These are phyloP conservation scores for Oophaga pumilio DNA, from an alignment of 2,113 vertebrate species.

Conservation along the genomic window DNA sequence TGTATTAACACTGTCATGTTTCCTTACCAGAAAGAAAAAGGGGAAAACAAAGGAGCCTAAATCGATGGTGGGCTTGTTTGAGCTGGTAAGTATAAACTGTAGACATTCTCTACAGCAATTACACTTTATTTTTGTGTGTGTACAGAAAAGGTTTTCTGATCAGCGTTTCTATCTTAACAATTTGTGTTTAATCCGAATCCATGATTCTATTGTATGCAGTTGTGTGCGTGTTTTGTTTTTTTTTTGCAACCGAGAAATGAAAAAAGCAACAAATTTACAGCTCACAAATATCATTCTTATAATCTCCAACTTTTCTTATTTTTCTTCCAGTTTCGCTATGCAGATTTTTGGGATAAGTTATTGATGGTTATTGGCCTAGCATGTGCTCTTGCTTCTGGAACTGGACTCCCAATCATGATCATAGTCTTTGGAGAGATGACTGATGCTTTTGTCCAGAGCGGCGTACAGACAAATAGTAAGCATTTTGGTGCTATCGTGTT, in stretches of 20 bases:
- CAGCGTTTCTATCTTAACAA: too few species aligned
- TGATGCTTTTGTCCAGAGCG: conserved; percentile 73
- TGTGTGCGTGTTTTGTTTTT: too few species aligned
- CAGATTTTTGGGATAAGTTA: conserved; percentile 72
- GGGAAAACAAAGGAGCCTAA: neutral
- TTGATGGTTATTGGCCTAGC: conserved; percentile 74
- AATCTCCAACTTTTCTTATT: neutral
- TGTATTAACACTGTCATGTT: neutral
- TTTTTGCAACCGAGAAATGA: too few species aligned
- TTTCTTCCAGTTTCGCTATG: conserved; percentile 76
- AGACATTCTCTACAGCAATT: too few species aligned
- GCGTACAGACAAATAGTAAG: conserved; percentile 59
- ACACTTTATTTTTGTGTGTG: too few species aligned
- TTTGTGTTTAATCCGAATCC: too few species aligned
- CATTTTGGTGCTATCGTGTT: neutral
- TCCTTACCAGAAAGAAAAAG: conserved; percentile 35
- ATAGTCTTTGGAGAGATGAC: conserved; percentile 86
- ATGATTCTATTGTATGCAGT: too few species aligned
- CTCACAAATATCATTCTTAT: too few species aligned
- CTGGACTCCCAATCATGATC: conserved; percentile 77
- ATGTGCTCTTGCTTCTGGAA: conserved; percentile 74
- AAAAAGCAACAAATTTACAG: too few species aligned
- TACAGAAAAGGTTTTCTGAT: too few species aligned
- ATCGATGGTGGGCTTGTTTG: conserved; percentile 61
- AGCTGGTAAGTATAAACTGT: conserved; percentile 65